phyloP scores from a whole-genome alignment of 2,797 vertebrate genomes.

The Mus minutoides region DNA sequence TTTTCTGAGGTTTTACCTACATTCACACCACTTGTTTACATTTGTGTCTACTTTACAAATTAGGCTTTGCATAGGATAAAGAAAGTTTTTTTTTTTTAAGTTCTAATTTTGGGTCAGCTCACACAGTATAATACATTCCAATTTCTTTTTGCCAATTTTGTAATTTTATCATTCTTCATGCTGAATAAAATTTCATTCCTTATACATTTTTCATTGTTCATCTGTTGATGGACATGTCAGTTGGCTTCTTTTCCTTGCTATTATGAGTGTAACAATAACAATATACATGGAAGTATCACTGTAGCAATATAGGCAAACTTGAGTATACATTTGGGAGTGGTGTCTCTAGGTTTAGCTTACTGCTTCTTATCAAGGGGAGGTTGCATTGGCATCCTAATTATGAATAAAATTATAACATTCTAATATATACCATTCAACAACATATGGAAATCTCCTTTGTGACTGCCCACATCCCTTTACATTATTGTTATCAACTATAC shows the following conservation, averaged over 20 bases:
- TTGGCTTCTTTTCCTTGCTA: background rate
- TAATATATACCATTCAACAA: background rate
- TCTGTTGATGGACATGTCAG: background rate
- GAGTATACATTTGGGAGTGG: background rate
- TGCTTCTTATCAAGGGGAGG: background rate
- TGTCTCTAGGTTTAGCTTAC: background rate
- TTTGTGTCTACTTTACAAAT: background rate
- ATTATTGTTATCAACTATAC: background rate
- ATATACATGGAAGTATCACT: background rate
- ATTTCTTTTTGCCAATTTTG: background rate
- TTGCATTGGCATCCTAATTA: background rate
- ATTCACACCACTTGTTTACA: too few relatives aligned
- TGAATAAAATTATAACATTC: background rate
- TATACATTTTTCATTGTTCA: background rate
- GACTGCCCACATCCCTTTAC: background rate
- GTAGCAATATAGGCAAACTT: background rate
- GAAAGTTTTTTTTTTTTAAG: background rate
- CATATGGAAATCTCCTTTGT: background rate
- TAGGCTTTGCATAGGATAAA: background rate
- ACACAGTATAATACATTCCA: background rate
- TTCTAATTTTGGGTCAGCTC: background rate
- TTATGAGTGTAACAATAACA: background rate
- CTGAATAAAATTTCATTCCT: background rate
- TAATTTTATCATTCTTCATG: background rate
- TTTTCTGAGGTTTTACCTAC: background rate